Evolutionary conservation across 1,140 invertebrate species (phyloP), one percentile per base, ranked within the genome.

Genomic region (Ylistrum balloti): DNA sequence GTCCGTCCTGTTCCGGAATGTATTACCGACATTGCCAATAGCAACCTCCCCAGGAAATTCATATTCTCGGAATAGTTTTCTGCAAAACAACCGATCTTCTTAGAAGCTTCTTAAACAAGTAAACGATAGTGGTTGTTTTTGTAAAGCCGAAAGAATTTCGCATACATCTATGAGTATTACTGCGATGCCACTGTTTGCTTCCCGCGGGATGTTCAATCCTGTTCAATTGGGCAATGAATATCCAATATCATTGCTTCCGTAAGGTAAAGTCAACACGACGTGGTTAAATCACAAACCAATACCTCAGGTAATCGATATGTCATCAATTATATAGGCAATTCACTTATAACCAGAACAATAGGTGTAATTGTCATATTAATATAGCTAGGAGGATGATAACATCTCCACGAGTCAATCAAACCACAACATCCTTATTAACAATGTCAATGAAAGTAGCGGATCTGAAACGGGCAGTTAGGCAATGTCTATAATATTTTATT

Each of bases 31-130:
- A 28, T 74, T 2, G 22, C 3, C 28, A 74, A 74, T 7, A 74
- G 9, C 9, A 74, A 74, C 28, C n/a, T 74, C 56, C 22, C n/a
- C 22, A 28, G 15, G n/a, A 28, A 28, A 74, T n/a, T 5, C 56
- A n/a, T 74, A 5, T 74, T 17, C 56, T 28, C 56, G n/a, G 28
- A 9, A 0, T 28, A 5, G 56, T 74, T 74, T 74, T 74, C 56
- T 74, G 56, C 22, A 74, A 74, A 74, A 74, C 56, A 74, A 74
- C 56, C 56, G 56, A 28, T 74, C 56, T 74, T 74, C 56, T 74
- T 28, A 74, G 17, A 11, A 56, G 22, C 35, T 45, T 74, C 9
- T 28, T 28, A 28, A 28, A 17, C 56, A 17, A 74, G 5, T 28
- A 28, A 74, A 0, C 35, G 35, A 7, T 7, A 38, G 5, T 38